Base-by-base conservation (phyloP, 1,140 invertebrate species). In the Aphaenogaster rudis region DNA sequence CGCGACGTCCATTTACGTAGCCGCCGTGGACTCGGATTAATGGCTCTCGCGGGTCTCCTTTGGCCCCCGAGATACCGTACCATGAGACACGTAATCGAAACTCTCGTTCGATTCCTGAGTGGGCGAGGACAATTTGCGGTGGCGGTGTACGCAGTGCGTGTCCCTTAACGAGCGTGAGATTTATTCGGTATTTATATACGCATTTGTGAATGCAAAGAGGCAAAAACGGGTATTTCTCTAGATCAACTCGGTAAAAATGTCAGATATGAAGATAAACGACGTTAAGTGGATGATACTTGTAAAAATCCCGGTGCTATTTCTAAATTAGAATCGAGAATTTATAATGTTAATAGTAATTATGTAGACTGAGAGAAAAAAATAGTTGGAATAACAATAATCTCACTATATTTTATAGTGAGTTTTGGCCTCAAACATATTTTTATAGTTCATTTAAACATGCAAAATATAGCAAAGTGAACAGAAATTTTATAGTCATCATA, bases 111-210 rank as follows among this genome's bases (percentile, higher is more conserved):
- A 63, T 79, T 88, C 64, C 69, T 74, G 15, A 61, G 72, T 61
- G 71, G 59, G 69, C 85, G 72, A 76, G 82, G 86, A 90, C 80
- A 88, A 90, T 90, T 90, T 90, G 89, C 79, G 79, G 48, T 80
- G 69, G 42, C 69, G 39, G 45, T 33, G 52, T 77, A 36, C 59
- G 71, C 33, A n/a, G 48, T 48, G 71, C 50, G 48, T 45, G 64
- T 80, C 17, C n/a, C 48, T 78, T 82, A 82, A 82, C 15, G 69
- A 74, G 80, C 80, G 54, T 45, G 28, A 76, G 80, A 76, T 84
- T 84, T 84, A 84, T 84, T 48, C n/a, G 69, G n/a, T 84, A 76
- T 84, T 76, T 82, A 21, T 74, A 17, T 74, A 33, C 28, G 52
- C 54, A 11, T 82, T 59, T 15, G 9, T 7, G 28, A 36, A 21